Percentiles rank a stretch among this genome's conserved stretches.
These are phyloP conservation scores for Mesoligia furuncula DNA, from an alignment of 2,888 invertebrate species.

Conservation along the genomic window DNA sequence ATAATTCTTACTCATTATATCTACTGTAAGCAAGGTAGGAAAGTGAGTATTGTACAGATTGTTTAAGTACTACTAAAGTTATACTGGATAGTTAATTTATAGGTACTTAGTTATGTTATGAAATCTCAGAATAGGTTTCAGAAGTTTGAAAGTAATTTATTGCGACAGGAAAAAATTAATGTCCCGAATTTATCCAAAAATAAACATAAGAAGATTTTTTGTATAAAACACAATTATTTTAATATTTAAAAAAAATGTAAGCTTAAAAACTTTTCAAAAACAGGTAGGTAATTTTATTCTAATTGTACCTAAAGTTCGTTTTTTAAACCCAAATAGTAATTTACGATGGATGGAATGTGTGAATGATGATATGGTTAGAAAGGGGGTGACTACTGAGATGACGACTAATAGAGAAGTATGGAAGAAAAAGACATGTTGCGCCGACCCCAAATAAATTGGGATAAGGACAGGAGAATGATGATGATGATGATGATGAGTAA, in stretches of 20 bases:
- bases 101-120: not conserved
- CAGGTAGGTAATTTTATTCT: not conserved
- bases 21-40: conserved; percentile 31
- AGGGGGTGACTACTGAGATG: too few species aligned
- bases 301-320: not conserved
- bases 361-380: too few species aligned
- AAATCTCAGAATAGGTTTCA: not conserved
- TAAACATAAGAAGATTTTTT: not conserved
- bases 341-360: too few species aligned
- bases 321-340: too few species aligned
- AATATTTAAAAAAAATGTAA: not conserved
- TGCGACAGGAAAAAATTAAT: not conserved
- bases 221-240: not conserved
- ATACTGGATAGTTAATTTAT: not conserved
- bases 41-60: conserved; percentile 35
- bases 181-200: not conserved
- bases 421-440: too few species aligned
- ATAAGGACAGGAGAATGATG: too few species aligned
- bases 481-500: too few species aligned
- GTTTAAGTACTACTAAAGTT: conserved; percentile 1
- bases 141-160: not conserved
- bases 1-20: conserved; percentile 33
- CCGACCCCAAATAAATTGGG: too few species aligned
- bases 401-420: too few species aligned
- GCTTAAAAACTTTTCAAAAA: too few species aligned